Percentiles rank a stretch among this genome's conserved stretches.
Conservation (phyloP, 92 coral and sea anemone species). For the Umimayanthus kanabou region DNA sequence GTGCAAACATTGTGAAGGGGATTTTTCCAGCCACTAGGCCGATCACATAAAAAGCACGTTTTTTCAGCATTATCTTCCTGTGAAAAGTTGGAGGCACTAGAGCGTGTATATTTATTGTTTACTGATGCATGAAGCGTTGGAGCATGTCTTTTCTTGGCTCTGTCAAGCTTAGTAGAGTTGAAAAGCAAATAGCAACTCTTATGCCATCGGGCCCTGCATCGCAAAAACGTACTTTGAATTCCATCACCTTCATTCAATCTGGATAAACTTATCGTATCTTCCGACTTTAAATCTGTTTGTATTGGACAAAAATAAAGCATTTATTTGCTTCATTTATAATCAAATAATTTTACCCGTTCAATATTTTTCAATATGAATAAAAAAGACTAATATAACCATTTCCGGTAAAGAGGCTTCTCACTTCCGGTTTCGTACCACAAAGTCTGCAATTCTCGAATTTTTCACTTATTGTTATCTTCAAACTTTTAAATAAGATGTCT, state of each 20-base stretch:
- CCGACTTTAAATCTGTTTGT: no score
- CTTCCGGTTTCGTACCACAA: no score
- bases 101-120: constrained; percentile 19
- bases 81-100: background rate
- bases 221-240: constrained; percentile 38
- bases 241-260: constrained; percentile 45
- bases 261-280: constrained; percentile 12
- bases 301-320: no score
- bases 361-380: no score
- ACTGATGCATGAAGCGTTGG: background rate
- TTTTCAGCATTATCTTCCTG: background rate
- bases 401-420: no score
- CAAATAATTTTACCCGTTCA: no score
- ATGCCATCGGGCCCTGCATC: constrained; percentile 51
- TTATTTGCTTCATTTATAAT: no score
- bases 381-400: no score
- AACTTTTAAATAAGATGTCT: no score
- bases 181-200: constrained; percentile 38
- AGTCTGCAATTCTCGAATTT: no score
- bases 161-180: constrained; percentile 43
- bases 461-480: no score
- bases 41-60: constrained; percentile 57
- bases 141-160: constrained; percentile 44
- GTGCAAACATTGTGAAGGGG: constrained; percentile 56
- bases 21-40: constrained; percentile 31